These are phyloP conservation scores for Nymphalis urticae DNA, from an alignment of 2,888 invertebrate genomes.

Conservation along the genomic window DNA sequence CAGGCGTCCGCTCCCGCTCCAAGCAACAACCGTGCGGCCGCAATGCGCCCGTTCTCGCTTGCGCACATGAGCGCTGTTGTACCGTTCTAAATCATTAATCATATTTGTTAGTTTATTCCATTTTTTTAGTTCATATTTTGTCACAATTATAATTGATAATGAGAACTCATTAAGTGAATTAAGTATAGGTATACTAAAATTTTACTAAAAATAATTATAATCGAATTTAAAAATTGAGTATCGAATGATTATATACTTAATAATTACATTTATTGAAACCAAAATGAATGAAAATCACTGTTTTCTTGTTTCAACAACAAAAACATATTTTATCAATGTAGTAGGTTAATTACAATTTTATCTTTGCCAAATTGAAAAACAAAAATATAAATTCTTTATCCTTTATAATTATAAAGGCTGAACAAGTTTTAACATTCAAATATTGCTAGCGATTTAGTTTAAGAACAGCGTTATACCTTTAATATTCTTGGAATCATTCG, in stretches of 20 bases:
- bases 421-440: neutral
- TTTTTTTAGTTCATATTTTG: no score
- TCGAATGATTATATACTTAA: no score
- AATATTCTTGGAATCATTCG: neutral
- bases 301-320: neutral
- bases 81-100: constrained; percentile 86
- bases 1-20: constrained; percentile 96
- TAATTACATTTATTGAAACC: neutral
- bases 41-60: constrained; percentile 90
- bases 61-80: constrained; percentile 97
- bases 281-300: neutral
- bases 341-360: constrained; percentile 2
- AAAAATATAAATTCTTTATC: neutral
- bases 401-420: neutral
- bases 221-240: no score
- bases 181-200: no score
- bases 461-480: neutral
- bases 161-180: no score
- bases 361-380: neutral
- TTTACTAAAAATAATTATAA: no score
- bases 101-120: neutral
- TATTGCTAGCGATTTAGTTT: neutral
- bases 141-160: no score
- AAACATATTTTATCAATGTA: constrained; percentile 2
- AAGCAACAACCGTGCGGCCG: constrained; percentile 91